A percentile compares a stretch with the other conserved stretches of the same genome.
Conservation (phyloP, 2,888 invertebrate genomes). For the Eilema sororculum region DNA sequence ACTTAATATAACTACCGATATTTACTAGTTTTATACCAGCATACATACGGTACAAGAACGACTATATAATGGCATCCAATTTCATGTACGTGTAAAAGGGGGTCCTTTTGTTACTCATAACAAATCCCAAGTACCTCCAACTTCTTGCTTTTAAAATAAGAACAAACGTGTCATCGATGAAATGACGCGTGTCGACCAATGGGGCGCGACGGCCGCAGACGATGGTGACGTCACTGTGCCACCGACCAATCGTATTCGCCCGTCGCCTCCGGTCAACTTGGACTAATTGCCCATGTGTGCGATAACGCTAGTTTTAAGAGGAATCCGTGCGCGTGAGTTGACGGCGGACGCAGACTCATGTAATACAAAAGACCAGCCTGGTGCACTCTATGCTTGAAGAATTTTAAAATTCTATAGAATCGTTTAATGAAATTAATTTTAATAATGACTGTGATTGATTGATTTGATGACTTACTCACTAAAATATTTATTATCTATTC, state of each 20-base stretch:
- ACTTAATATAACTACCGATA: slow-evolving; percentile 35
- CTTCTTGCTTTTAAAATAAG: slow-evolving; percentile 84
- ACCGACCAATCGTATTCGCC: slow-evolving; percentile 78
- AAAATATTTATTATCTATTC: slow-evolving; percentile 14
- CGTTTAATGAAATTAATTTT: not conserved
- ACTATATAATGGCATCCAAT: slow-evolving; percentile 69
- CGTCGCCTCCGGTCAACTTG: slow-evolving; percentile 86
- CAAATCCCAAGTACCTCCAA: slow-evolving; percentile 79
- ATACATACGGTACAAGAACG: slow-evolving; percentile 52
- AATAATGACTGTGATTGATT: not conserved
- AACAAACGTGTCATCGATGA: slow-evolving; percentile 87
- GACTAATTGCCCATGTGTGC: slow-evolving; percentile 87
- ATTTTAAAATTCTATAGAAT: slow-evolving; percentile 1
- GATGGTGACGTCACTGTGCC: slow-evolving; percentile 81
- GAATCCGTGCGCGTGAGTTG: slow-evolving; percentile 80
- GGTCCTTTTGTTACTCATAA: slow-evolving; percentile 74
- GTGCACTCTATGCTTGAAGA: slow-evolving; percentile 12
- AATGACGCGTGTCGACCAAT: slow-evolving; percentile 87
- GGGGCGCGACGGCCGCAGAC: slow-evolving; percentile 85
- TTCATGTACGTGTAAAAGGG: slow-evolving; percentile 67
- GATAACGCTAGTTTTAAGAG: slow-evolving; percentile 81
- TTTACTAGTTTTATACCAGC: slow-evolving; percentile 47
- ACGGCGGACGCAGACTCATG: slow-evolving; percentile 55
- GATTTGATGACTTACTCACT: not conserved
- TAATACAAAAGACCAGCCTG: slow-evolving; percentile 36